phyloP scores from a whole-genome alignment of 2,113 vertebrate species.

The Thalassarche chlororhynchos region DNA sequence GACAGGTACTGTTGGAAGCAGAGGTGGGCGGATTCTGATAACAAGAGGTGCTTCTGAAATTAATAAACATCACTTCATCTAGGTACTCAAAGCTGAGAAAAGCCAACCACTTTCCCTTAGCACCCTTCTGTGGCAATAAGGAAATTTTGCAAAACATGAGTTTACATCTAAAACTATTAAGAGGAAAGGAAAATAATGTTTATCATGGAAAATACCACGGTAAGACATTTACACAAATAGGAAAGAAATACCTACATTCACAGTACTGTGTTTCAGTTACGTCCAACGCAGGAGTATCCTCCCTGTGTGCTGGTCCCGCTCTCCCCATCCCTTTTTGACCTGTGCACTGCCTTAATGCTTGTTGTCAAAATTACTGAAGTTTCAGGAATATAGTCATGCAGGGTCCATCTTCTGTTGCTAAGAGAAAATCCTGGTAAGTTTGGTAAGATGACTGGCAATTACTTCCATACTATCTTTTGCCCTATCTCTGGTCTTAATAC shows the following conservation, averaged over 20 bases:
- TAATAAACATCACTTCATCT: not conserved
- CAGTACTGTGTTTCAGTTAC: not conserved
- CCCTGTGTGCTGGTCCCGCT: accelerated
- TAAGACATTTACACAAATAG: not conserved
- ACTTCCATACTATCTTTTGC: not conserved
- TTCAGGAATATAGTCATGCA: not conserved
- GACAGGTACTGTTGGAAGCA: not conserved
- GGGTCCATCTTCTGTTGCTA: not conserved
- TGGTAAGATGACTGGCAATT: not conserved
- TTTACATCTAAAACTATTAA: not conserved
- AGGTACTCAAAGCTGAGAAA: not conserved
- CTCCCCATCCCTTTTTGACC: not conserved
- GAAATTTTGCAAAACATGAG: not conserved
- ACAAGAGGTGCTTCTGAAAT: not conserved
- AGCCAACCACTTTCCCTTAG: not conserved
- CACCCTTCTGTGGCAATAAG: not conserved
- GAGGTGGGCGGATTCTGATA: not conserved
- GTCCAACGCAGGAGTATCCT: not conserved
- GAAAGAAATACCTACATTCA: not conserved
- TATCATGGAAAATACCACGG: not conserved
- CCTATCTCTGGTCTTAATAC: not conserved
- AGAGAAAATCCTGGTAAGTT: not conserved
- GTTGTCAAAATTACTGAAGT: not conserved
- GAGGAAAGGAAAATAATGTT: not conserved
- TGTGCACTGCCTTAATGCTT: not conserved